phyloP scores from a whole-genome alignment of 1,140 invertebrate genomes.

The Riptortus pedestris region DNA sequence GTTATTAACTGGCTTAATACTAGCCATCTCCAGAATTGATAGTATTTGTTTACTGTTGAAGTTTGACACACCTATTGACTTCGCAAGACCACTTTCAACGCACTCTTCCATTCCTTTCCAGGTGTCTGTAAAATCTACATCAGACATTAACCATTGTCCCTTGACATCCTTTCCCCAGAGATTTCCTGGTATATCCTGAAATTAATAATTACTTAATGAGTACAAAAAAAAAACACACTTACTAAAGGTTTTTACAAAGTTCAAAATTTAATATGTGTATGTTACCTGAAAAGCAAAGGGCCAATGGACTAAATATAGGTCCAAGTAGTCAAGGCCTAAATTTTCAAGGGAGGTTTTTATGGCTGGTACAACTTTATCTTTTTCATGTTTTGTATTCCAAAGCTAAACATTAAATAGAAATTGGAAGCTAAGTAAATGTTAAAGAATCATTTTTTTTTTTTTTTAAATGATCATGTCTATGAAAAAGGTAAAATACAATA shows the following conservation, averaged over 20 bases:
- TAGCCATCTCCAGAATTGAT: slow-evolving; percentile 49
- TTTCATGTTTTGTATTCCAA: slow-evolving; percentile 44
- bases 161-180: slow-evolving; percentile 32
- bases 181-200: not conserved
- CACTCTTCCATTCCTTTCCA: slow-evolving; percentile 72
- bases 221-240: too few species aligned
- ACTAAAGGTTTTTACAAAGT: too few species aligned
- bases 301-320: slow-evolving; percentile 72
- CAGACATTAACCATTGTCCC: slow-evolving; percentile 37
- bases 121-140: slow-evolving; percentile 52
- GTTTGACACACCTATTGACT: slow-evolving; percentile 69
- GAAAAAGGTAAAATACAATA: not conserved
- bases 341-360: slow-evolving; percentile 49
- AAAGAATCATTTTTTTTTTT: too few species aligned
- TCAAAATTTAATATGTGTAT: not conserved
- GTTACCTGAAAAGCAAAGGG: slow-evolving; percentile 49
- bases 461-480: too few species aligned
- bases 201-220: too few species aligned
- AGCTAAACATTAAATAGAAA: slow-evolving; percentile 38
- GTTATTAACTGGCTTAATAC: slow-evolving; percentile 56
- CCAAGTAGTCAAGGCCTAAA: slow-evolving; percentile 59
- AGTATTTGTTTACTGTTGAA: slow-evolving; percentile 61
- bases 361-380: slow-evolving; percentile 40
- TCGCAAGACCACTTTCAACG: slow-evolving; percentile 51
- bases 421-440: too few species aligned